A percentile compares a stretch with the other conserved stretches of the same genome.
Evolutionary conservation across 30 jellyfish, hydroid and myxozoan genomes (phyloP).

Genomic region (Phacellophora camtschatica): DNA sequence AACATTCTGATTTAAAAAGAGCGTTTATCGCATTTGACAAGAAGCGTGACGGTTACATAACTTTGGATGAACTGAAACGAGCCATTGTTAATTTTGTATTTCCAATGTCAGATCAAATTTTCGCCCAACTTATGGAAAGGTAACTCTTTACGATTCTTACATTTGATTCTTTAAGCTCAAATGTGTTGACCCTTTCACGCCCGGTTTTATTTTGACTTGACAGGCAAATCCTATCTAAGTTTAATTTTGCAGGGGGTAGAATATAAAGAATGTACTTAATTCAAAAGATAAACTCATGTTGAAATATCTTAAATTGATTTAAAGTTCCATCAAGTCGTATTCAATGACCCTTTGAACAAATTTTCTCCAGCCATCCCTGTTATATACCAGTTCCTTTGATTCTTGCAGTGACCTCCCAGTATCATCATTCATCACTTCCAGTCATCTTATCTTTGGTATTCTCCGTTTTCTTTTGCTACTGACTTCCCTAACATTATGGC

Average conservation of each 20-base stretch:
- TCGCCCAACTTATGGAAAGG: constrained; percentile 64
- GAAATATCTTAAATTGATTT: too few species aligned
- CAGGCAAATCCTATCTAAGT: too few species aligned
- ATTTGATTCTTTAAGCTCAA: too few species aligned
- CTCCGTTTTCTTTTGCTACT: too few species aligned
- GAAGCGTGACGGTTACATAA: constrained; percentile 43
- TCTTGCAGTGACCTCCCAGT: not conserved
- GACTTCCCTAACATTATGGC: too few species aligned
- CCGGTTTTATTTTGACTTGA: too few species aligned
- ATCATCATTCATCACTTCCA: not conserved
- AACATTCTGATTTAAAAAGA: constrained; percentile 30
- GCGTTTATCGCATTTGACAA: constrained; percentile 65
- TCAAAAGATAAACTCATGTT: too few species aligned
- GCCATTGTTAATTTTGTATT: constrained; percentile 30
- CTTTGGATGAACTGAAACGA: constrained; percentile 46
- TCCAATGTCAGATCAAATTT: constrained; percentile 56
- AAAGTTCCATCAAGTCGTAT: not conserved
- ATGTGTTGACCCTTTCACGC: too few species aligned
- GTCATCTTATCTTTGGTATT: not conserved
- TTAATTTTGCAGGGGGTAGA: too few species aligned
- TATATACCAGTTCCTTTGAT: not conserved
- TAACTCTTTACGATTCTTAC: too few species aligned
- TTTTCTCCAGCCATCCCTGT: not conserved
- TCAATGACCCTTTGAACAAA: not conserved
- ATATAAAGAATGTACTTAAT: too few species aligned